phyloP scores from a whole-genome alignment of 2,888 invertebrate species.

The Lepidocyrtinus sp. region DNA sequence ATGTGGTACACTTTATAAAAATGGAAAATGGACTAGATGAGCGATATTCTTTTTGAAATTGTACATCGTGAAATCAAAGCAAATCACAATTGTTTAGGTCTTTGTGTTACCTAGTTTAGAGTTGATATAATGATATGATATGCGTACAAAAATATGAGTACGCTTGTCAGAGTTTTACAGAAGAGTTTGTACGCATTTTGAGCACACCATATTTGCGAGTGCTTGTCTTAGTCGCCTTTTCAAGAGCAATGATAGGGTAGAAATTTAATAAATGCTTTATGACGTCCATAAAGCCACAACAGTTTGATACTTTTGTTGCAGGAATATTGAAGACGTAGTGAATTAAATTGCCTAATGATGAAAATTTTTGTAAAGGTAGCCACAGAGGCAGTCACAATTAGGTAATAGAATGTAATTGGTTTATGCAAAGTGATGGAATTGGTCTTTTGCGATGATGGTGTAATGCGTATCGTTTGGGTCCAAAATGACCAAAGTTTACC shows the following conservation, averaged over 20 bases:
- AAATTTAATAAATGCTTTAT: background rate
- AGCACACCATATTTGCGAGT: background rate
- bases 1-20: background rate
- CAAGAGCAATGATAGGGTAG: background rate
- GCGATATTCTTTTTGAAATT: background rate
- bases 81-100: background rate
- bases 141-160: conserved; percentile 1
- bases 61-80: background rate
- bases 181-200: background rate
- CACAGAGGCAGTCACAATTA: background rate
- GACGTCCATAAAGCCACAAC: no score
- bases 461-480: conserved; percentile 18
- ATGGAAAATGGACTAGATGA: conserved; percentile 9
- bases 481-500: conserved; percentile 25
- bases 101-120: conserved; percentile 13
- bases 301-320: no score
- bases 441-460: background rate
- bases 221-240: conserved; percentile 1
- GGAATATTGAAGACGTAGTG: background rate
- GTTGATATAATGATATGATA: background rate
- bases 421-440: background rate
- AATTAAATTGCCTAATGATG: no score
- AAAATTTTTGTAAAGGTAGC: background rate
- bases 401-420: background rate
- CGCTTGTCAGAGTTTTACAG: background rate